phyloP scores from a whole-genome alignment of 2,797 vertebrate genomes.

The Lacerta agilis region DNA sequence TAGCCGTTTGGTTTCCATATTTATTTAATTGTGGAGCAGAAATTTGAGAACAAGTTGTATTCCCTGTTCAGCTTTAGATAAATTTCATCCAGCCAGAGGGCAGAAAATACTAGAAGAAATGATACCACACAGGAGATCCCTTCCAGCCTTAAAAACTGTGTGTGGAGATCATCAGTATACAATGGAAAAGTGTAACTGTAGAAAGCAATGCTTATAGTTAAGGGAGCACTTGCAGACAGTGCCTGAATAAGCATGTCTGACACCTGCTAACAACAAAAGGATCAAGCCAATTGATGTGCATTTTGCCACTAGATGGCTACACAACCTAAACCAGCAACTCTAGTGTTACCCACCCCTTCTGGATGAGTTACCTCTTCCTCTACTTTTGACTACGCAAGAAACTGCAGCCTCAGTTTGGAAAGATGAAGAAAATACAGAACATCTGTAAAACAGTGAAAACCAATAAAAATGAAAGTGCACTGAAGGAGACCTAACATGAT shows the following conservation, averaged over 20 bases:
- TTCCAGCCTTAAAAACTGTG: not conserved
- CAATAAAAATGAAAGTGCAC: not conserved
- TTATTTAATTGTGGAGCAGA: not conserved
- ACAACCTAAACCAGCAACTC: not conserved
- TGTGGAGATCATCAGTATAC: not conserved
- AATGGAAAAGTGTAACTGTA: not conserved
- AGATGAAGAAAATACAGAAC: accelerated
- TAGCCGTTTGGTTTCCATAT: not conserved
- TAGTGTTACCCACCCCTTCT: not conserved
- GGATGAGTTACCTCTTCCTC: not conserved
- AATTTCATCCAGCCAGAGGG: not conserved
- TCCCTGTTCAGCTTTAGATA: not conserved
- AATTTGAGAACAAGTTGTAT: not conserved
- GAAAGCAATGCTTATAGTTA: not conserved
- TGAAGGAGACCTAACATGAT: slow-evolving; percentile 6
- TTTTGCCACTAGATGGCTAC: not conserved
- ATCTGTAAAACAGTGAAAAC: not conserved
- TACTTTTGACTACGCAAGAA: not conserved
- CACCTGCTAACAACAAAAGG: not conserved
- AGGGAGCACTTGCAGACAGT: not conserved
- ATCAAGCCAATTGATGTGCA: not conserved
- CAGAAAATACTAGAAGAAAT: not conserved
- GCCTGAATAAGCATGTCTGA: not conserved
- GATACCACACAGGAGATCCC: not conserved
- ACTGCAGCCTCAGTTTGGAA: not conserved